These are phyloP conservation scores for Girardia tigrina DNA, from an alignment of 2,888 invertebrate species.

Conservation along the genomic window DNA sequence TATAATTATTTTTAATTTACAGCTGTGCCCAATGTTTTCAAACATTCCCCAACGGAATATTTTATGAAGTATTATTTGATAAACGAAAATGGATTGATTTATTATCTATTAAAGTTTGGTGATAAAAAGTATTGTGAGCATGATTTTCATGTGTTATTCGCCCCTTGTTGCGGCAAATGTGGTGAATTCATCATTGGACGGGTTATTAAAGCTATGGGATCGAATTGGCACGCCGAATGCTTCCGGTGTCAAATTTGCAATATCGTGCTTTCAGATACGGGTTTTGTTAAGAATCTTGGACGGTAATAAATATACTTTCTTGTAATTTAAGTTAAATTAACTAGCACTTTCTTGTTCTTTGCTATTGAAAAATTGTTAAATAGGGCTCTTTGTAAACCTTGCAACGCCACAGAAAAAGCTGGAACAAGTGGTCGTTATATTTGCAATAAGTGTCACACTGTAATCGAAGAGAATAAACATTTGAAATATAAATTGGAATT, in stretches of 20 bases:
- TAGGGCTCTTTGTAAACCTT: conserved; percentile 76
- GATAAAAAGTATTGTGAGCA: conserved; percentile 96
- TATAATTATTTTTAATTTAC: too few species aligned
- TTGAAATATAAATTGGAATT: conserved; percentile 66
- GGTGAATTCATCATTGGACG: conserved; percentile 92
- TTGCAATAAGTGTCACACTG: conserved; percentile 84
- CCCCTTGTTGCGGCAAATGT: conserved; percentile 69
- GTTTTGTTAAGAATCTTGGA: conserved; percentile 69
- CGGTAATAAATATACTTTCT: conserved; percentile 48
- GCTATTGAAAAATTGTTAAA: conserved; percentile 45
- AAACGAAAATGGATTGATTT: too few species aligned
- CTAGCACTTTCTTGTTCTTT: too few species aligned
- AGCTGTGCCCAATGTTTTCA: conserved; percentile 96
- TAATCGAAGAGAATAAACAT: conserved; percentile 52
- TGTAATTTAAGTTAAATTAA: too few species aligned
- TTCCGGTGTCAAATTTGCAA: conserved; percentile 88
- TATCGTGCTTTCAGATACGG: conserved; percentile 79
- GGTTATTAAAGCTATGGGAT: conserved; percentile 97
- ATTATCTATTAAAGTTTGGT: conserved; percentile 59
- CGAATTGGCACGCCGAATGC: conserved; percentile 94
- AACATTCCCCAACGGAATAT: conserved; percentile 86
- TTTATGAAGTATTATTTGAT: conserved; percentile 67
- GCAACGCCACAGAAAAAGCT: conserved; percentile 87
- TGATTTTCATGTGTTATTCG: conserved; percentile 90
- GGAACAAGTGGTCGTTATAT: conserved; percentile 85